Base-by-base conservation (phyloP, 2,113 vertebrate genomes). In the Malurus alboscapulatus region DNA sequence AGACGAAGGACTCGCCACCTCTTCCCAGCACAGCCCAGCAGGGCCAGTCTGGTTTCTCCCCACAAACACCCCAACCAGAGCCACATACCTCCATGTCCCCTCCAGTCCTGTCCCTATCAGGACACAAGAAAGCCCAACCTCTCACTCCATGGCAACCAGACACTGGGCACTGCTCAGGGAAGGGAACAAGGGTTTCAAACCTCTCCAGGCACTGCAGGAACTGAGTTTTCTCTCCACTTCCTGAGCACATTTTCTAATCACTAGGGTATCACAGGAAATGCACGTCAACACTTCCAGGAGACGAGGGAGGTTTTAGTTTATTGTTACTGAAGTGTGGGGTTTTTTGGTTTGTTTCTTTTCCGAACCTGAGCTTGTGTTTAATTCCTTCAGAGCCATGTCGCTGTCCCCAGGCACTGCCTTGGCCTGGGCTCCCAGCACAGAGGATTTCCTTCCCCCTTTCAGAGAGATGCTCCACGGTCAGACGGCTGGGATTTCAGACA, bases 111-210 rank as follows among this genome's bases (percentile, higher is more conserved):
- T 27, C 59, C 42, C 42, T 24, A 48, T 76, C 65, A 51, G 65
- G 47, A 66, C 45, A 62, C 26, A 22, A 9, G 40, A 27, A 34
- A 61, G 54, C 18, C 17, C 1, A 8, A 1, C 13, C 47, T 30
- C 42, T 47, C 71, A 17, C 40, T 6, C 25, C 40, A 6, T 0
- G 0, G 10, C 0, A 59, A 22, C 24, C 8, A 3, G 47, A 32
- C n/a, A 14, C 47, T 3, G 10, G 57, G 20, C 14, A 9, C 36
- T 9, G 14, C 2, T 42, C 54, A 40, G 22, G 4, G 25, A 62
- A 21, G 8, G 12, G 42, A 57, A n/a, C 29, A 59, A 22, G 22
- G 9, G 7, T 44, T 84, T 85, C 9, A 55, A 54, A 69, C 36
- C 17, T 42, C 88, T 51, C n/a, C 17, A 24, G 17, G 12, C 20